Base-by-base conservation (phyloP, 2,113 vertebrate genomes). In the Oryzias javanicus region DNA sequence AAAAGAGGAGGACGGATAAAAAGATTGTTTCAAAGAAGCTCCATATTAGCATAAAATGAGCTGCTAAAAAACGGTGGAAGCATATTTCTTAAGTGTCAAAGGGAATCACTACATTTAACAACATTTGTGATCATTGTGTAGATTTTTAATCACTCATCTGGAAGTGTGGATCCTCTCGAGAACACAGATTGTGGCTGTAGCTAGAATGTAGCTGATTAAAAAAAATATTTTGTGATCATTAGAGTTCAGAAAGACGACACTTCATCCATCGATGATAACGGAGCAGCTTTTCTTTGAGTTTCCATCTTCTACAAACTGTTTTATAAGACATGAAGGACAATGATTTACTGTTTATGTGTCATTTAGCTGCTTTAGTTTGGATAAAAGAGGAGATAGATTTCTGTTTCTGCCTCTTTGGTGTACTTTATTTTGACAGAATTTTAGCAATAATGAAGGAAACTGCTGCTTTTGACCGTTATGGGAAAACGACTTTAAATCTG, bases 361-460 rank as follows among this genome's bases (percentile, higher is more conserved):
- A 18, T 54, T 66, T 65, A 69, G 56, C 57, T 61, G 55, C 29
- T 6, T 64, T 25, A 22, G 42, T 55, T 72, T 16, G 49, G 48
- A 59, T 52, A 52, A 40, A 73, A 53, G 17, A 18, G 48, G 48
- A 55, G 35, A 41, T 44, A 24, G 20, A 60, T 55, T 16, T 7
- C 15, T 2, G 27, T 61, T 74, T 64, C 20, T 74, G 1, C 62
- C 54, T 74, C 58, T 44, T 40, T 49, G 19, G 29, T 56, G 1
- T 16, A 14, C 64, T 17, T 7, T 47, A 2, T 42, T 64, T 45
- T 17, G 17, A 76, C 49, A 24, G 53, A 4, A 76, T 80, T 81
- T 75, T 62, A 46, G 52, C 15, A 14, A 45, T 42, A 49, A 89
- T 84, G 88, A 91, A 89, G 83, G 81, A 90, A 70, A 49, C 35